Base-by-base conservation (phyloP, 2,888 invertebrate species). In the Hemicrepidius hirtus region DNA sequence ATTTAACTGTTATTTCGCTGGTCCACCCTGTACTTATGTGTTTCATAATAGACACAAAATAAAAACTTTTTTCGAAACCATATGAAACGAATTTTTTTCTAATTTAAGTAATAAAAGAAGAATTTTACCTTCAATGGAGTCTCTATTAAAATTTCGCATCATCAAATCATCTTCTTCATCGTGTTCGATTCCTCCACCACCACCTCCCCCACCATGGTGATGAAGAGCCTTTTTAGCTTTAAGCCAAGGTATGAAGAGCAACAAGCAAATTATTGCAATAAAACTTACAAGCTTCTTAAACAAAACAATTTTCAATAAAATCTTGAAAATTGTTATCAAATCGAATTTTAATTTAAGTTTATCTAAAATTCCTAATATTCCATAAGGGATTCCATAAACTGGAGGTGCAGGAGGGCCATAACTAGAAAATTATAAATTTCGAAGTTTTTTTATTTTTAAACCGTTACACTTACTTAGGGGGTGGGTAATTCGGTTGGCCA, bases 221-320 rank as follows among this genome's bases (percentile, higher is more conserved):
- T 71, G 59, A 28, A 44, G n/a, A 24, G 74, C 59, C 16, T 77
- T 70, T 62, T 81, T 81, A 13, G 83, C 78, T 70, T 86, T 86
- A 71, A 86, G 77, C 50, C 82, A 79, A 0, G 95, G 95, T 76
- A 95, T 90, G 82, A 95, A 94, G 63, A 95, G 86, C 78, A 95
- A 85, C 82, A 95, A 88, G 82, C 92, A 94, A 79, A 94, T 90
- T 4, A 94, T 88, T 0, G 92, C 94, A 46, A 95, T 90, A 85
- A 95, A 94, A 79, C 94, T 94, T 69, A 95, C 92, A 63, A 94
- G 91, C 85, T 95, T 93, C 86, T 95, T 95, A 84, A 95, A 94
- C 78, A 95, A 92, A 3, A 95, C 86, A 62, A 95, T 84, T 83
- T 95, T 95, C 37, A 95, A 84, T 68, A 95, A 81, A 70, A 95